Conservation (phyloP, 2,888 invertebrate species). For the Sipha maydis region DNA sequence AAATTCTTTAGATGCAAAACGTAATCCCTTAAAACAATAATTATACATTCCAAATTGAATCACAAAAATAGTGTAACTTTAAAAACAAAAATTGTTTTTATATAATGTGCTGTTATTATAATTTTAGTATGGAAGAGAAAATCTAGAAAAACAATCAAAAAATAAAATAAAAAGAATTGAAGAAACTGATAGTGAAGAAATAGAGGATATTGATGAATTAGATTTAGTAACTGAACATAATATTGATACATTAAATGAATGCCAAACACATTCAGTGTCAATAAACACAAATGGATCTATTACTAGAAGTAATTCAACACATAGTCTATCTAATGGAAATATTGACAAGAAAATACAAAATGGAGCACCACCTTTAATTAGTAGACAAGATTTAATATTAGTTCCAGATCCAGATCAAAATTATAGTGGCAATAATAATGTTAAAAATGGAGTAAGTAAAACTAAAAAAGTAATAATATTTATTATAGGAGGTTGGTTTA, state of each 20-base stretch:
- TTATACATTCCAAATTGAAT: too few species aligned
- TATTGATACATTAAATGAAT: conserved; percentile 3
- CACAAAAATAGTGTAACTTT: too few species aligned
- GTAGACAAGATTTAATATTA: conserved; percentile 78
- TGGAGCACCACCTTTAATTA: conserved; percentile 71
- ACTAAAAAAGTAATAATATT: background rate
- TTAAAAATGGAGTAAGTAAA: conserved; percentile 64
- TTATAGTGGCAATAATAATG: conserved; percentile 67
- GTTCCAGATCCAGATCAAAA: conserved; percentile 77
- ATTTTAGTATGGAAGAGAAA: conserved; percentile 82
- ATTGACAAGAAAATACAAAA: conserved; percentile 56
- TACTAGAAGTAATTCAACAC: conserved; percentile 14
- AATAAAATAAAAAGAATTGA: conserved; percentile 44
- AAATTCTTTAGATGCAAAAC: too few species aligned
- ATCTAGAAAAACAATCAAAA: conserved; percentile 72
- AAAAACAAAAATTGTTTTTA: too few species aligned
- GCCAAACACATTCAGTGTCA: background rate
- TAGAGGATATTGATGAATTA: conserved; percentile 44
- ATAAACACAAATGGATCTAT: conserved; percentile 36
- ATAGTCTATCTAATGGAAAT: conserved; percentile 52
- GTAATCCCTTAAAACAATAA: too few species aligned
- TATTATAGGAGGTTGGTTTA: too few species aligned
- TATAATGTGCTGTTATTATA: conserved; percentile 26
- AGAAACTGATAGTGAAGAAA: conserved; percentile 50
- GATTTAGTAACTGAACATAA: conserved; percentile 6